Base-by-base conservation (phyloP, 1,140 invertebrate genomes). In the Dryas iulia region DNA sequence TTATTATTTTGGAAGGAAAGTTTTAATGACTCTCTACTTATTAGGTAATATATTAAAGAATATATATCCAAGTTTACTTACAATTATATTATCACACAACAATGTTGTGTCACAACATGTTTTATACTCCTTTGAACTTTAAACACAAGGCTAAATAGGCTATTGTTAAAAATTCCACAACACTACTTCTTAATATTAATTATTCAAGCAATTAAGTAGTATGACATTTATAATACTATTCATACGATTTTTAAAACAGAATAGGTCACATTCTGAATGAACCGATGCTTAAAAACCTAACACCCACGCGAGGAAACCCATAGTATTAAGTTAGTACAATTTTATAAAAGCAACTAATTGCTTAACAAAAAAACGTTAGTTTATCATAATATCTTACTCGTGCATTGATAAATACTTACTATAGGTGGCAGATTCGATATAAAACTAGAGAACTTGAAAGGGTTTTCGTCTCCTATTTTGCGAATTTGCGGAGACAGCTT, bases 381-480 rank as follows among this genome's bases (percentile, higher is more conserved):
- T 47, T 21, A 47, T 18, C 7, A n/a, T n/a, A n/a, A n/a, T n/a
- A n/a, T n/a, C n/a, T n/a, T 18, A 21, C 14, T 8, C 14, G 14
- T 47, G 52, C 52, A 60, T 64, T 56, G 24, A 62, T 35, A 18
- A 28, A 35, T 73, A 92, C 91, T 89, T 83, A 92, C 91, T 69
- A 92, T 90, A 73, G 89, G 89, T 88, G 91, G 91, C 74, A 92
- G 91, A 89, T 90, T 92, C 79, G 90, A 86, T 87, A 92, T 90
- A 75, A 92, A 91, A 86, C 90, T 92, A 70, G 89, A 88, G 78
- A 92, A 92, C 86, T 89, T 91, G 80, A 92, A 92, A 63, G 87
- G 89, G 74, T 92, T 92, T 84, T 90, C 89, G 91, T 92, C 89
- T 90, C 90, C 91, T 92, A 92, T 92, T 89, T 91, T 92, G 89